phyloP scores from a whole-genome alignment of 2,797 vertebrate species.

The Salmo trutta region DNA sequence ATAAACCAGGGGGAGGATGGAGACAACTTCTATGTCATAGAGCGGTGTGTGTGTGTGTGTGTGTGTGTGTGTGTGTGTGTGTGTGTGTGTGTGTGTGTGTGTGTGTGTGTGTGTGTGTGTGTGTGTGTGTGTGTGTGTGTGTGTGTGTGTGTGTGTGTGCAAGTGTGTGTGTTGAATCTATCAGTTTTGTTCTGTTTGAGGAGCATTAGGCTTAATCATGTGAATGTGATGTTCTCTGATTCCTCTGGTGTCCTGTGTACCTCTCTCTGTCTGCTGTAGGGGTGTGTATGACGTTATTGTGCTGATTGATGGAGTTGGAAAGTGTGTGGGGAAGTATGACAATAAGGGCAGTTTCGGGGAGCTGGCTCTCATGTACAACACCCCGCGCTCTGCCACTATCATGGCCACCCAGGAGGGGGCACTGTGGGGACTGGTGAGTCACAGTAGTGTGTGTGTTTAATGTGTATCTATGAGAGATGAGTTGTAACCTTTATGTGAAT shows the following conservation, averaged over 20 bases:
- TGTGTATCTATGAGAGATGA: not conserved
- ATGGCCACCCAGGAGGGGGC: conserved; percentile 85
- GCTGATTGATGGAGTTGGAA: conserved; percentile 76
- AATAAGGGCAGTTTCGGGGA: conserved; percentile 95
- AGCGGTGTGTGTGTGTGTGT: too few species aligned
- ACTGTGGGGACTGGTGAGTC: conserved; percentile 93
- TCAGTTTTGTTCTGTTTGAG: too few species aligned
- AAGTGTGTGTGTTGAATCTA: too few species aligned
- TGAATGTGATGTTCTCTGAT: not conserved
- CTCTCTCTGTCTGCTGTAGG: conserved; percentile 61
- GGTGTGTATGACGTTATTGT: conserved; percentile 91
- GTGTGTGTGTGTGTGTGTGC: too few species aligned
- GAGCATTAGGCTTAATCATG: too few species aligned
- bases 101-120: too few species aligned
- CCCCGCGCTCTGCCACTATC: conserved; percentile 92
- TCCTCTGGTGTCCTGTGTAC: not conserved
- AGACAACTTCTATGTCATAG: conserved; percentile 91
- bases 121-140: too few species aligned
- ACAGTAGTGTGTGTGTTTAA: not conserved
- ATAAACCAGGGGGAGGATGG: conserved; percentile 95
- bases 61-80: too few species aligned
- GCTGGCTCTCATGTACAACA: conserved; percentile 97
- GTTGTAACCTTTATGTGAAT: not conserved
- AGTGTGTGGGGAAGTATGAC: conserved; percentile 89
- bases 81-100: too few species aligned